Conservation (phyloP, 2,113 vertebrate genomes). For the Emydura subglobosa region DNA sequence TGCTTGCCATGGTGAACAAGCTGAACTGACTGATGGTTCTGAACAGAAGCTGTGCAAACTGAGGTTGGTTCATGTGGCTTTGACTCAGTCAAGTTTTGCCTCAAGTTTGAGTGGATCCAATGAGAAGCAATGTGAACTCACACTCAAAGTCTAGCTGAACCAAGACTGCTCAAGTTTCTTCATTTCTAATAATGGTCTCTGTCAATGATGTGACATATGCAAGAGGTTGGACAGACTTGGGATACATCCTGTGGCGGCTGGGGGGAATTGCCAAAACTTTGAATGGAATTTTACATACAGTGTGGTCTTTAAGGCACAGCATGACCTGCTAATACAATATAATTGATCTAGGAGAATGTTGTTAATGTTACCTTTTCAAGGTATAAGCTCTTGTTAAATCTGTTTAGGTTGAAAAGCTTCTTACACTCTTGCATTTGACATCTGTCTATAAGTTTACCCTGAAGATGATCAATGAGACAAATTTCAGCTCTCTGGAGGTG, state of each 20-base stretch:
- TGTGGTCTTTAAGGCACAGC: slow-evolving; percentile 21
- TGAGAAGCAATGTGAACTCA: background rate
- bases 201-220: background rate
- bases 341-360: background rate
- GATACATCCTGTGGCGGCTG: background rate
- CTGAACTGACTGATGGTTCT: background rate
- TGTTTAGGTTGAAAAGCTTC: background rate
- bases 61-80: background rate
- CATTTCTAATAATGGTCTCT: background rate
- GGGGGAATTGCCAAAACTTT: background rate
- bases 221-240: background rate
- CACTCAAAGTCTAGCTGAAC: background rate
- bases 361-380: background rate
- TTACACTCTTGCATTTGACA: background rate
- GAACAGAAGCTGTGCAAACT: background rate
- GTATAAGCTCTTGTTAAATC: background rate
- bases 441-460: background rate
- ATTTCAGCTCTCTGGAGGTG: background rate
- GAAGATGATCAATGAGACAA: background rate
- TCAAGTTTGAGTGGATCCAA: background rate
- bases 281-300: background rate
- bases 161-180: background rate
- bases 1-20: background rate
- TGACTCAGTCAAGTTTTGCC: background rate
- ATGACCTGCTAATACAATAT: background rate